Percentiles rank a stretch among this genome's conserved stretches.
Evolutionary conservation across 2,888 invertebrate genomes (phyloP).

Genomic region (Sminthurinus aureus): DNA sequence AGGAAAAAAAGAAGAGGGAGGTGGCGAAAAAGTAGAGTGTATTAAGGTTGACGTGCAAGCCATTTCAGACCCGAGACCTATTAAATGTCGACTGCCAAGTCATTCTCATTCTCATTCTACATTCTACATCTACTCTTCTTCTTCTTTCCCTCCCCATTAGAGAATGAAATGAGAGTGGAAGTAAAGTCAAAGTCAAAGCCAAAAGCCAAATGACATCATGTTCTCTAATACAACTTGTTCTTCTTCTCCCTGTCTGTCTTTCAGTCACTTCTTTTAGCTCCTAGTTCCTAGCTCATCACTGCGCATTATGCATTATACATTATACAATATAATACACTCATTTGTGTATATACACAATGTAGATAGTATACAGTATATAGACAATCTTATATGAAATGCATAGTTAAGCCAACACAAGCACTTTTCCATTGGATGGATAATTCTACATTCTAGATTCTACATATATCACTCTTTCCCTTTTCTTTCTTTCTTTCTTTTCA

Average conservation of each 20-base stretch:
- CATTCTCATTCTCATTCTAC: conserved; percentile 18
- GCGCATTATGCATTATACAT: too few species aligned
- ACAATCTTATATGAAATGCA: background rate
- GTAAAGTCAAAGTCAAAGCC: conserved; percentile 12
- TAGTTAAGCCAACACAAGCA: background rate
- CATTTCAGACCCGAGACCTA: conserved; percentile 36
- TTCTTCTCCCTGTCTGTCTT: background rate
- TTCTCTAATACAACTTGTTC: conserved; percentile 16
- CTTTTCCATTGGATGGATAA: background rate
- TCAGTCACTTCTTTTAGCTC: background rate
- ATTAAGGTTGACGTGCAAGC: conserved; percentile 38
- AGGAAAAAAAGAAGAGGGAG: conserved; percentile 41
- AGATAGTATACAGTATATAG: background rate
- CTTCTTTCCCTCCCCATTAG: conserved; percentile 25
- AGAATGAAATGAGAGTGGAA: conserved; percentile 9
- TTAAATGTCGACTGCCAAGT: conserved; percentile 40
- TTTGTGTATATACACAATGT: too few species aligned
- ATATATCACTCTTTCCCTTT: background rate
- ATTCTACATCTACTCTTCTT: background rate
- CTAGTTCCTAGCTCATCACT: background rate
- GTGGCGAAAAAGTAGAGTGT: conserved; percentile 56
- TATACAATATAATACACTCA: too few species aligned
- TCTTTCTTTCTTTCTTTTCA: background rate
- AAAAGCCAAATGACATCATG: background rate
- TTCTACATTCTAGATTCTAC: background rate